phyloP scores from a whole-genome alignment of 2,888 invertebrate genomes.

The Standfussiana lucernea region DNA sequence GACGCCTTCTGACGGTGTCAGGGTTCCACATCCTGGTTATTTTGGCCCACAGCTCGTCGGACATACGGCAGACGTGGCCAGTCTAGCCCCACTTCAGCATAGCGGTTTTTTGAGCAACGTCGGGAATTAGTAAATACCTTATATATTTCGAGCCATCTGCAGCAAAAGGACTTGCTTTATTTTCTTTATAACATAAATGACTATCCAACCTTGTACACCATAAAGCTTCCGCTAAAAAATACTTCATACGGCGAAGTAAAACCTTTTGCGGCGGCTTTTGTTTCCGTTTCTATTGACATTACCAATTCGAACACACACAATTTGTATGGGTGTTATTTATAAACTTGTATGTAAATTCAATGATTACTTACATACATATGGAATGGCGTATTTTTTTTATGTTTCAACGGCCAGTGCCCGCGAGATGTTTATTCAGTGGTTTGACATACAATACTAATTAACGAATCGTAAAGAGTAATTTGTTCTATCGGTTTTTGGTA shows the following conservation, averaged over 20 bases:
- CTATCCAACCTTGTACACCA: background rate
- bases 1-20: too few species aligned
- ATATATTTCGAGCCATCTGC: too few species aligned
- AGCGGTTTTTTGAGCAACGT: too few species aligned
- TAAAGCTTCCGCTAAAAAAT: slow-evolving; percentile 18
- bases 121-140: too few species aligned
- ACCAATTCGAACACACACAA: slow-evolving; percentile 58
- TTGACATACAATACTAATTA: slow-evolving; percentile 65
- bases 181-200: background rate
- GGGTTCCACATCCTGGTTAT: too few species aligned
- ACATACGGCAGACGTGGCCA: too few species aligned
- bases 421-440: slow-evolving; percentile 53
- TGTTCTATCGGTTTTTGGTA: slow-evolving; percentile 50
- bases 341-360: slow-evolving; percentile 57
- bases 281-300: slow-evolving; percentile 58
- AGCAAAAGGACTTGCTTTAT: background rate
- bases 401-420: slow-evolving; percentile 48
- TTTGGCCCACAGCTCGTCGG: too few species aligned
- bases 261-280: slow-evolving; percentile 46
- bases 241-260: slow-evolving; percentile 27
- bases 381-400: slow-evolving; percentile 54
- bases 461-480: slow-evolving; percentile 63
- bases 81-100: too few species aligned
- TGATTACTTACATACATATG: slow-evolving; percentile 48
- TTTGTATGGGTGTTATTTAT: slow-evolving; percentile 63